Evolutionary conservation across 2,113 vertebrate genomes (phyloP), one percentile per base, ranked within the genome.

Genomic region (Danionella cerebrum): DNA sequence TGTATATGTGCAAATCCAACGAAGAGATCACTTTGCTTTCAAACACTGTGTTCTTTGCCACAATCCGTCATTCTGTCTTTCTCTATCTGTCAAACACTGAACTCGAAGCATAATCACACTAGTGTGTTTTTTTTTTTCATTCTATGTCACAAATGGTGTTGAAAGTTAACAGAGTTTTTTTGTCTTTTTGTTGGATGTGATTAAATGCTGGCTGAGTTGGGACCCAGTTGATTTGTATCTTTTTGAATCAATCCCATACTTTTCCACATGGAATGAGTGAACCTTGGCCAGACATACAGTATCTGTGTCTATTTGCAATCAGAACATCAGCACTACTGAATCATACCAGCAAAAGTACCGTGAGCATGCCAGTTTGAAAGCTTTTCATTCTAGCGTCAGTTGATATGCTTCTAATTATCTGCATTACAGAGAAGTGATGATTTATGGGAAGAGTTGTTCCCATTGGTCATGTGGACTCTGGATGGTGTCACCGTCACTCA

Each of bases 61-160:
- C 75, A 73, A 75, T 73, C 73, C 72, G 76, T 73, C 79, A 55
- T 35, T 51, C 63, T 65, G 41, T 33, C 44, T 66, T 58, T 59
- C 25, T 79, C 77, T 58, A 65, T 51, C 74, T 73, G 33, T 80
- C 76, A 36, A 13, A 36, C 33, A 25, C 54, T 10, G 16, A 50
- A 14, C 24, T 66, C 60, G 7, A 29, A 41, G 47, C 44, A 70
- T 55, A 33, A 6, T 70, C 10, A 53, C 45, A 60, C 14, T 62
- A n/a, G n/a, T n/a, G n/a, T n/a, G 13, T 9, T 25, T 11, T 62
- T 70, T 66, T 66, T 27, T 65, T 70, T 62, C 54, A 45, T 31
- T 24, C 48, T 55, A 41, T 18, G 19, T 63, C 68, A 48, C 48
- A 18, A 18, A 55, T 62, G 54, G 62, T 25, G 63, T 50, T 62